Base-by-base conservation (phyloP, 2,888 invertebrate species). In the Apodemia zela region DNA sequence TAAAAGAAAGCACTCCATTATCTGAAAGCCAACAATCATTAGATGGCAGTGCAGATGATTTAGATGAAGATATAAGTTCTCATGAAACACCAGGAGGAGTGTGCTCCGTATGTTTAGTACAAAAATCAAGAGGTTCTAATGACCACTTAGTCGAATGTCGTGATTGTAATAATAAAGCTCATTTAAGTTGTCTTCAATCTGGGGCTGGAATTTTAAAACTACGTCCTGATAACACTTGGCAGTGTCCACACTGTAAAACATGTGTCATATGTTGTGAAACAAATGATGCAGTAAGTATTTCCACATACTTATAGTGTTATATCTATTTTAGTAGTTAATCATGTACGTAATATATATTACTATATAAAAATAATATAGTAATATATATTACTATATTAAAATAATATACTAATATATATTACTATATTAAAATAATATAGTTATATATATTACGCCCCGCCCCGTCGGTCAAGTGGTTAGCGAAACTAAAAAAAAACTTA, bases 191-290 rank as follows among this genome's bases (percentile, higher is more conserved):
- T 74, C 91, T 95, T 58, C 94, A 94, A 73, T 92, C 93, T 60
- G 94, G 94, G 13, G 94, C 95, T 71, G 93, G 94, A 72, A 92
- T 94, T 79, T 81, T 94, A 59, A 93, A 94, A 77, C 92, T 94
- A 70, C 85, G 93, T 59, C 93, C 93, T 51, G 94, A 94, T 70
- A 94, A 94, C 70, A 94, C 94, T 38, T 98, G 97, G 97, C 97
- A 97, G 74, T 98, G 98, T 80, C 96, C 96, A 62, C 95, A 96
- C 77, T 98, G 98, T 76, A 98, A 97, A 84, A 96, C 95, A 13
- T 98, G 98, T 84, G 94, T 94, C 59, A 91, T 96, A 51, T 98
- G 97, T 77, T 94, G 94, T 72, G 96, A 97, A 87, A 95, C 95
- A 10, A 94, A 94, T 72, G 95, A 95, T 85, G 94, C 94, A 79